Conservation (phyloP, 2,888 invertebrate genomes). For the Tenodera sinensis region DNA sequence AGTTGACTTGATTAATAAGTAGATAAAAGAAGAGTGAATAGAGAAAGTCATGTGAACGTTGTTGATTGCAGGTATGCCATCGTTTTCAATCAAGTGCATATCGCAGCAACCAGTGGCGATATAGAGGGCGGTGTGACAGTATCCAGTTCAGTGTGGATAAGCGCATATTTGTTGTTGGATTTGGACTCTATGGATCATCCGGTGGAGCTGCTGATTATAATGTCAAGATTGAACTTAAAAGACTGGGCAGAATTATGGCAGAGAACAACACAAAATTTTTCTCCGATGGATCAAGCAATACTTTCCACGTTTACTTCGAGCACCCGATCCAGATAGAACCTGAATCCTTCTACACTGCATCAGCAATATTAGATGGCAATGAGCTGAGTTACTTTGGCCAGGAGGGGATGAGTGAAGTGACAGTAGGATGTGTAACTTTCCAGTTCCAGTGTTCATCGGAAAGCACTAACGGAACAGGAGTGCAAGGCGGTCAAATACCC, state of each 20-base stretch:
- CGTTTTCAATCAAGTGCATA: constrained; percentile 95
- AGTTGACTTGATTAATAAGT: too few relatives aligned
- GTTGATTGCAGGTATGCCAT: constrained; percentile 72
- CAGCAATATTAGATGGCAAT: constrained; percentile 89
- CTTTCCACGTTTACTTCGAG: constrained; percentile 84
- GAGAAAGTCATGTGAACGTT: too few relatives aligned
- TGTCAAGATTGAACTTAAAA: constrained; percentile 90
- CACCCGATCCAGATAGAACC: constrained; percentile 75
- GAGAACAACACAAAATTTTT: constrained; percentile 92
- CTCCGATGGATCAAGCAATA: constrained; percentile 94
- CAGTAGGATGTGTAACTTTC: constrained; percentile 89
- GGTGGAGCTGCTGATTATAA: constrained; percentile 93
- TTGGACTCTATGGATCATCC: constrained; percentile 93
- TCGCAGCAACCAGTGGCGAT: constrained; percentile 95
- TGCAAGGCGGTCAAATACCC: constrained; percentile 96
- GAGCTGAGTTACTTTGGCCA: constrained; percentile 96
- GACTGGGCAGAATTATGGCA: constrained; percentile 81
- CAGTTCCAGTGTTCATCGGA: constrained; percentile 97
- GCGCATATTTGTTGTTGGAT: constrained; percentile 92
- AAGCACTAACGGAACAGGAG: constrained; percentile 95
- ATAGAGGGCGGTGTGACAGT: constrained; percentile 92
- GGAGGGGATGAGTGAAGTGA: constrained; percentile 92
- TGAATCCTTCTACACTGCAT: constrained; percentile 91
- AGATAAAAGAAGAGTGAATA: too few relatives aligned
- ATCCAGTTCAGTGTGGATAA: constrained; percentile 96